A percentile compares a stretch with the other conserved stretches of the same genome.
These are phyloP conservation scores for Poeciliopsis turneri DNA, from an alignment of 2,797 vertebrate species.

Conservation along the genomic window DNA sequence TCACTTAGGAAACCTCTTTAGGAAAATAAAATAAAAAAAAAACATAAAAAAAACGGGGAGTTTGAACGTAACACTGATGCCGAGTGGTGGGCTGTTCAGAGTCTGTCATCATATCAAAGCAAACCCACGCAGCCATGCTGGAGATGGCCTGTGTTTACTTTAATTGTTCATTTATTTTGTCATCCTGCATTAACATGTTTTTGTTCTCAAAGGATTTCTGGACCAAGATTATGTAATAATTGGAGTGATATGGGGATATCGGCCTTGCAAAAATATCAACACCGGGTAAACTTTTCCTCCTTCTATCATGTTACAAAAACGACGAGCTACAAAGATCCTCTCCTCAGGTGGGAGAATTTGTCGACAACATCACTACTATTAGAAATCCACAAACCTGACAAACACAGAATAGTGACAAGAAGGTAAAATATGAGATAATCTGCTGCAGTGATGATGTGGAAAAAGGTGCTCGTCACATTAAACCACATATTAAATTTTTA, in stretches of 20 bases:
- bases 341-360: background rate
- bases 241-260: background rate
- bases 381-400: background rate
- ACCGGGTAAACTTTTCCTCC: background rate
- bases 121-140: background rate
- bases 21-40: background rate
- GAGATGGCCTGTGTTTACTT: background rate
- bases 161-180: slow-evolving; percentile 3
- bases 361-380: background rate
- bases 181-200: background rate
- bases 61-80: background rate
- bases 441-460: background rate
- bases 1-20: background rate
- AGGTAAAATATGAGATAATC: background rate
- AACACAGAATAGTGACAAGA: background rate
- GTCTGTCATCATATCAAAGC: background rate
- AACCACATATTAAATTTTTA: background rate
- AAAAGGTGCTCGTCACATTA: background rate
- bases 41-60: background rate
- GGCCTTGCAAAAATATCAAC: background rate
- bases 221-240: background rate
- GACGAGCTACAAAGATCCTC: background rate
- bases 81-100: background rate
- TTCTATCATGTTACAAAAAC: background rate
- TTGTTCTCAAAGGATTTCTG: background rate